Percentiles rank a stretch among this genome's conserved stretches.
These are phyloP conservation scores for Drosophila truncata DNA, from an alignment of 1,140 invertebrate species.

Conservation along the genomic window DNA sequence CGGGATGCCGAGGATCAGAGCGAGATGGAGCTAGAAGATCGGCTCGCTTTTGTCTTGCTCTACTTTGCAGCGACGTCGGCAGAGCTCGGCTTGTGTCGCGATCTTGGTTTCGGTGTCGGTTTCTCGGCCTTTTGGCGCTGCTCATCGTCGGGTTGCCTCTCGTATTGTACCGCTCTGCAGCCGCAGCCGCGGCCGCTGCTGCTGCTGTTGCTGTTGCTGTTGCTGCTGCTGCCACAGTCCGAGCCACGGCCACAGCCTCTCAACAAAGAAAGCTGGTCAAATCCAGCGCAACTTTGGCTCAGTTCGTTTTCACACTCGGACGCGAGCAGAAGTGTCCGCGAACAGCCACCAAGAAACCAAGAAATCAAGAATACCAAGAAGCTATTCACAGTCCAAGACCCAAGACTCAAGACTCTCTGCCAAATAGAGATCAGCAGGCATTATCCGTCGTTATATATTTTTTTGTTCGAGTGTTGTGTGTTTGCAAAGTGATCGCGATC, in stretches of 20 bases:
- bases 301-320: conserved; percentile 83
- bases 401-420: background rate
- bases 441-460: background rate
- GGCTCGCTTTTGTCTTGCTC: conserved; percentile 11
- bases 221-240: conserved; percentile 3
- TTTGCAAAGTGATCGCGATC: conserved; percentile 22
- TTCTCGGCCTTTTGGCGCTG: conserved; percentile 56
- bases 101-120: conserved; percentile 33
- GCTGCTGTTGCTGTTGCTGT: background rate
- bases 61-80: conserved; percentile 44
- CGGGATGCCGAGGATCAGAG: conserved; percentile 22
- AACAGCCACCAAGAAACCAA: conserved; percentile 17
- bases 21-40: conserved; percentile 5
- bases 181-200: background rate
- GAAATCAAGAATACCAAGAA: too few species aligned
- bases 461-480: conserved; percentile 66
- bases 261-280: conserved; percentile 84
- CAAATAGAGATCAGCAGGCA: background rate
- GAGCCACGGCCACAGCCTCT: conserved; percentile 50
- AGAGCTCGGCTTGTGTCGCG: conserved; percentile 45
- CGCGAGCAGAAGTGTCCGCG: conserved; percentile 76
- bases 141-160: conserved; percentile 24
- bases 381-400: background rate
- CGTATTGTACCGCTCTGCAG: conserved; percentile 32
- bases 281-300: conserved; percentile 78